A percentile compares a stretch with the other conserved stretches of the same genome.
Conservation (phyloP, 2,797 vertebrate species). For the Myiotriccus ornatus region DNA sequence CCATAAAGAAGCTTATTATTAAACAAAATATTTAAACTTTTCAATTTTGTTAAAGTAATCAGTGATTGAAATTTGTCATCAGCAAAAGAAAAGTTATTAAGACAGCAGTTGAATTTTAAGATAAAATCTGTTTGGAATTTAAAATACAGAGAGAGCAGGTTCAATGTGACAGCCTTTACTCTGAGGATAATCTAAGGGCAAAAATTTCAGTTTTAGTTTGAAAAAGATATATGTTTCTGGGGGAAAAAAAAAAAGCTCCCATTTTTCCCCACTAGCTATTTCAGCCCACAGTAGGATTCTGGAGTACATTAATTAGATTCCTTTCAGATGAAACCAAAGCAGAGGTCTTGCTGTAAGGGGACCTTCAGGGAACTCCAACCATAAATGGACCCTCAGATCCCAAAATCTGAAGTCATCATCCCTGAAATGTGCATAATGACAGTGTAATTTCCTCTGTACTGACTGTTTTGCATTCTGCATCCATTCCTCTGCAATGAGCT, state of each 20-base stretch:
- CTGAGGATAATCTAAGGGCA: not conserved
- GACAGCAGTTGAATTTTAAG: not conserved
- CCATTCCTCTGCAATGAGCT: not conserved
- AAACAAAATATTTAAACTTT: not conserved
- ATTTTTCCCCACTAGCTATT: not conserved
- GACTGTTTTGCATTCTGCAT: not conserved
- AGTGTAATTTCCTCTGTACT: not conserved
- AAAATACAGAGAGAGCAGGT: not conserved
- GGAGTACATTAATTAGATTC: not conserved
- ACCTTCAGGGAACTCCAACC: not conserved
- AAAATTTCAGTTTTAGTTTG: not conserved
- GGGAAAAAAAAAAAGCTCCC: not conserved
- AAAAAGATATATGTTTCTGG: not conserved
- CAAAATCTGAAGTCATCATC: not conserved
- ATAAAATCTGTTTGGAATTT: not conserved
- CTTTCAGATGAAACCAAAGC: not conserved
- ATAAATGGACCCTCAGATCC: not conserved
- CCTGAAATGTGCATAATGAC: not conserved
- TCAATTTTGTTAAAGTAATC: not conserved
- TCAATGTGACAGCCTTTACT: not conserved
- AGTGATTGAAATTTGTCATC: not conserved
- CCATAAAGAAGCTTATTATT: not conserved
- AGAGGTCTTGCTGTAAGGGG: not conserved
- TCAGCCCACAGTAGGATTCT: not conserved
- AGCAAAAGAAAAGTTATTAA: not conserved